phyloP scores from a whole-genome alignment of 2,113 vertebrate genomes.

The Salvelinus namaycush region DNA sequence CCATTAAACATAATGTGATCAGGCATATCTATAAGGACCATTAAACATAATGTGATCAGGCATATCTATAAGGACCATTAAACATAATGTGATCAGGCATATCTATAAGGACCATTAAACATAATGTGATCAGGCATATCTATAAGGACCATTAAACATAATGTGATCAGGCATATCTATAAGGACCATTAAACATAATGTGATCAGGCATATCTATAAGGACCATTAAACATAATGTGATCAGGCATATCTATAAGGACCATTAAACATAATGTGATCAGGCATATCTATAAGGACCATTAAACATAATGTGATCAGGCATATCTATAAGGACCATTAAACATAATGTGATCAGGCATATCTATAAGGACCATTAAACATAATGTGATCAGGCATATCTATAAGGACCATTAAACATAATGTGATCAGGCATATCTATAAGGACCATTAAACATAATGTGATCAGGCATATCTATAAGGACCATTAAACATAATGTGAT shows the following conservation, averaged over 20 bases:
- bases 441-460: conserved; percentile 63
- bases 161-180: conserved; percentile 66
- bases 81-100: conserved; percentile 60
- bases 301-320: conserved; percentile 69
- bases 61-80: conserved; percentile 73
- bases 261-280: conserved; percentile 76
- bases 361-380: conserved; percentile 24
- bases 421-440: conserved; percentile 66
- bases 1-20: conserved; percentile 77
- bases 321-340: neutral
- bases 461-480: conserved; percentile 58
- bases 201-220: conserved; percentile 29
- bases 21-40: conserved; percentile 61
- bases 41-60: conserved; percentile 74
- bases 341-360: conserved; percentile 59
- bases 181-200: conserved; percentile 75
- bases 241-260: conserved; percentile 58
- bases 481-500: conserved; percentile 77
- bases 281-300: conserved; percentile 69
- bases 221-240: conserved; percentile 61
- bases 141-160: conserved; percentile 70
- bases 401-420: conserved; percentile 60
- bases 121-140: conserved; percentile 70
- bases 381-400: conserved; percentile 69
- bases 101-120: conserved; percentile 16